Evolutionary conservation across 2,888 invertebrate genomes (phyloP).

Genomic region (Troglohyphantes excavatus): DNA sequence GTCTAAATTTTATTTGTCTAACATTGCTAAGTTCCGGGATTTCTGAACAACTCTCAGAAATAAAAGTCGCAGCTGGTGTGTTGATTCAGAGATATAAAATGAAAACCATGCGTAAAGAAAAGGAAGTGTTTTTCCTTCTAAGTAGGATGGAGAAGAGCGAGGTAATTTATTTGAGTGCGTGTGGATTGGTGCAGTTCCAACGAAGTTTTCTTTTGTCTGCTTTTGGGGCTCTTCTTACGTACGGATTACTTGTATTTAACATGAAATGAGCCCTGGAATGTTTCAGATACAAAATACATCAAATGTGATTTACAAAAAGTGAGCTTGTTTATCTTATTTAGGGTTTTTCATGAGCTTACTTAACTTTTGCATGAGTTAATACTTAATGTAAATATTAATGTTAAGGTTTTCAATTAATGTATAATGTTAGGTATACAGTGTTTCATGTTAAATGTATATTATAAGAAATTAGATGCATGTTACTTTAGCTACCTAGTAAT

Average conservation of each 20-base stretch:
- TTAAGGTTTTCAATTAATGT: no score
- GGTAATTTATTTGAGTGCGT: constrained; percentile 23
- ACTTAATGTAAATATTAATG: no score
- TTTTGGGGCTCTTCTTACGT: constrained; percentile 39
- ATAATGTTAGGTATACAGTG: no score
- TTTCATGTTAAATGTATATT: no score
- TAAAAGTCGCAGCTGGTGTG: neutral
- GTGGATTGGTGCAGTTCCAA: constrained; percentile 28
- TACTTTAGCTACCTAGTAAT: no score
- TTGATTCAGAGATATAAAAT: neutral
- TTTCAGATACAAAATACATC: neutral
- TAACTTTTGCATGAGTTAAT: no score
- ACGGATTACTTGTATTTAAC: constrained; percentile 51
- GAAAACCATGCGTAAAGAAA: neutral
- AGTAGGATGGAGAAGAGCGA: neutral
- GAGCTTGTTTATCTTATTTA: neutral
- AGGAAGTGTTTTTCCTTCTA: neutral
- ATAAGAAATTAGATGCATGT: no score
- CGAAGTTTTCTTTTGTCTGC: constrained; percentile 30
- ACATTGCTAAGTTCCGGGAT: neutral
- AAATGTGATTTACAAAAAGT: neutral
- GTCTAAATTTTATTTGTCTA: neutral
- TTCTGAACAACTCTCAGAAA: neutral
- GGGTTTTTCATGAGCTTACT: neutral
- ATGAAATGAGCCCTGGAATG: constrained; percentile 6